A percentile compares a stretch with the other conserved stretches of the same genome.
Evolutionary conservation across 1,140 invertebrate genomes (phyloP).

Genomic region (Drosophila pallidifrons): DNA sequence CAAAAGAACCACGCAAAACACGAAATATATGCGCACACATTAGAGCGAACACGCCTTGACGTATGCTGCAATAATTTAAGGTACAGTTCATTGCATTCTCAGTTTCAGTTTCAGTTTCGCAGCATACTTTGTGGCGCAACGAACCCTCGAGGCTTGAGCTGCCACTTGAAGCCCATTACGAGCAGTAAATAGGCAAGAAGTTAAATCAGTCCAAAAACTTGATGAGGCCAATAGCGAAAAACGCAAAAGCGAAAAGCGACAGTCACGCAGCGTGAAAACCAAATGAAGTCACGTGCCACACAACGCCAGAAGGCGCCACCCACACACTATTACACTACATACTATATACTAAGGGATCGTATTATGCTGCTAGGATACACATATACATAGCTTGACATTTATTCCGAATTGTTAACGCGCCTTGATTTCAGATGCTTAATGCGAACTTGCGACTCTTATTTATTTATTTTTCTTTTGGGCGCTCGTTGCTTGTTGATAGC

Average conservation of each 20-base stretch:
- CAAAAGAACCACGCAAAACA: conserved; percentile 20
- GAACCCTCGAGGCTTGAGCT: conserved; percentile 24
- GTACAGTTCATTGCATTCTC: conserved; percentile 35
- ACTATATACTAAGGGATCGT: neutral
- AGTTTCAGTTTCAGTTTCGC: too few relatives aligned
- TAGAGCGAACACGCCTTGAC: conserved; percentile 1
- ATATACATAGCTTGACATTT: conserved; percentile 23
- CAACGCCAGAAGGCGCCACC: conserved; percentile 49
- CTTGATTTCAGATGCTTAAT: conserved; percentile 52
- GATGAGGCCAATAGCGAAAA: conserved; percentile 9
- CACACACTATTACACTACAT: conserved; percentile 23
- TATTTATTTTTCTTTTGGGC: conserved; percentile 15
- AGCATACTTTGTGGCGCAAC: conserved; percentile 18
- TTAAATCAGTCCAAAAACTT: conserved; percentile 26
- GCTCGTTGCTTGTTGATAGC: conserved; percentile 6
- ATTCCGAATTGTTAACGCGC: conserved; percentile 35
- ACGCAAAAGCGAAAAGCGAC: conserved; percentile 1
- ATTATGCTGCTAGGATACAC: too few relatives aligned
- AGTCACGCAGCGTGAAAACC: conserved; percentile 33
- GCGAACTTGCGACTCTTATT: conserved; percentile 13
- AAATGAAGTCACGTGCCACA: conserved; percentile 72
- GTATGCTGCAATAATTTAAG: conserved; percentile 34
- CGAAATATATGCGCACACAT: conserved; percentile 10
- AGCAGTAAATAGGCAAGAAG: conserved; percentile 20
- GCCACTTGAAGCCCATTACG: conserved; percentile 10